Evolutionary conservation across 2,888 invertebrate genomes (phyloP).

Genomic region (Heliconius cydno): DNA sequence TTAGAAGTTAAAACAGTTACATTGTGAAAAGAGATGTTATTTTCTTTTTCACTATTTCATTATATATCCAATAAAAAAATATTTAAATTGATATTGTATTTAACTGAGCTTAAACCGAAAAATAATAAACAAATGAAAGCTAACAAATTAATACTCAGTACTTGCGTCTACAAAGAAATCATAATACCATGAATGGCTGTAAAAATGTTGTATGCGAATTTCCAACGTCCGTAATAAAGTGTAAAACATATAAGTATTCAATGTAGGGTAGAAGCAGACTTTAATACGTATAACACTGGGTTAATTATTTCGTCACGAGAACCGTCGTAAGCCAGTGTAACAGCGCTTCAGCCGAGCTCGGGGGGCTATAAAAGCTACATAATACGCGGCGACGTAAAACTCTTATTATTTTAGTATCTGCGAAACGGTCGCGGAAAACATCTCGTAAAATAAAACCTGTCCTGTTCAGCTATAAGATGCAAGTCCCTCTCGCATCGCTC

Average conservation of each 20-base stretch:
- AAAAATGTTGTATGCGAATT: constrained; percentile 45
- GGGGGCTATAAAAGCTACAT: constrained; percentile 79
- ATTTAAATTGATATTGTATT: not conserved
- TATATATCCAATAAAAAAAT: not conserved
- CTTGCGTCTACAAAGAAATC: constrained; percentile 17
- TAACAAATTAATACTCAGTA: not conserved
- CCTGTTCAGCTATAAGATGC: constrained; percentile 67
- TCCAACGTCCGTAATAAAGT: constrained; percentile 60
- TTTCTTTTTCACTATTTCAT: not conserved
- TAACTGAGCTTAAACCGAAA: not conserved
- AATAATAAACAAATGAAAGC: not conserved
- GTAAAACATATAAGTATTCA: constrained; percentile 61
- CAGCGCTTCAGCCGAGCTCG: constrained; percentile 76
- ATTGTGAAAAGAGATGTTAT: constrained; percentile 21
- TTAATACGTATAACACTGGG: constrained; percentile 75
- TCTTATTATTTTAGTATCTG: constrained; percentile 83
- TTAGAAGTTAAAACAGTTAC: constrained; percentile 53
- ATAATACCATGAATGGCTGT: constrained; percentile 29
- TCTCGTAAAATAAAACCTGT: constrained; percentile 80
- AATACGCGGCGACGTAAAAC: constrained; percentile 80
- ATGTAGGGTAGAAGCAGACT: constrained; percentile 64
- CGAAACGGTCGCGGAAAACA: constrained; percentile 79
- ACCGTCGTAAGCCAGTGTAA: constrained; percentile 79
- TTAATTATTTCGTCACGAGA: constrained; percentile 82
- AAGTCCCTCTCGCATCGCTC: constrained; percentile 64